Conservation (phyloP, 2,113 vertebrate species). For the Calonectris borealis region DNA sequence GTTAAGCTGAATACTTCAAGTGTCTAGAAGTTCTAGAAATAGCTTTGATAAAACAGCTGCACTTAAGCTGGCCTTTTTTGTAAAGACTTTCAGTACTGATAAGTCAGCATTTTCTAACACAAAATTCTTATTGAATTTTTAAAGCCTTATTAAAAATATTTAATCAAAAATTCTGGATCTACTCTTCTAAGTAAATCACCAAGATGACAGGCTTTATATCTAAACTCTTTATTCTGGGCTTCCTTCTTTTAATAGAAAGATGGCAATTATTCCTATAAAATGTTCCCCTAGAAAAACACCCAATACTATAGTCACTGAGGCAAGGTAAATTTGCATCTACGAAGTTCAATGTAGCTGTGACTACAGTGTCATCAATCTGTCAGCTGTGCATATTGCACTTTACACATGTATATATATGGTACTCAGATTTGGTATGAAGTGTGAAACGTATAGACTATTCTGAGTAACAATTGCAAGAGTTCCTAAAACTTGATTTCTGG, state of each 20-base stretch:
- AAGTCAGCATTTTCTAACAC: neutral
- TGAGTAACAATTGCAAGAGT: neutral
- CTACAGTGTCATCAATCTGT: neutral
- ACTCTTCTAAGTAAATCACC: neutral
- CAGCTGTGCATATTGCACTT: neutral
- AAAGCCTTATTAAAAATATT: neutral
- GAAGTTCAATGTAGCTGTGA: neutral
- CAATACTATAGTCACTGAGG: neutral
- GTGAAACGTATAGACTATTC: neutral
- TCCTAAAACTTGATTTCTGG: neutral
- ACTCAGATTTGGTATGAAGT: neutral
- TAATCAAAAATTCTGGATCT: neutral
- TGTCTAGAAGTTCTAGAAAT: neutral
- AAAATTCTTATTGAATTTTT: neutral
- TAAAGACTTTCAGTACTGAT: neutral
- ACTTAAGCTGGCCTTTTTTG: neutral
- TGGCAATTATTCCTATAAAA: neutral
- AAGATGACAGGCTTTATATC: neutral
- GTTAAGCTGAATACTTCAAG: neutral
- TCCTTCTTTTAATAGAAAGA: neutral
- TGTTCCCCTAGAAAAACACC: neutral
- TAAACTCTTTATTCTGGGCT: neutral
- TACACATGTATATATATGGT: accelerated
- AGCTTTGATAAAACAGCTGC: neutral
- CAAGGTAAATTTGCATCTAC: neutral